Percentiles rank a stretch among this genome's conserved stretches.
Evolutionary conservation across 2,888 invertebrate genomes (phyloP).

Genomic region (Gymnocheta viridis): DNA sequence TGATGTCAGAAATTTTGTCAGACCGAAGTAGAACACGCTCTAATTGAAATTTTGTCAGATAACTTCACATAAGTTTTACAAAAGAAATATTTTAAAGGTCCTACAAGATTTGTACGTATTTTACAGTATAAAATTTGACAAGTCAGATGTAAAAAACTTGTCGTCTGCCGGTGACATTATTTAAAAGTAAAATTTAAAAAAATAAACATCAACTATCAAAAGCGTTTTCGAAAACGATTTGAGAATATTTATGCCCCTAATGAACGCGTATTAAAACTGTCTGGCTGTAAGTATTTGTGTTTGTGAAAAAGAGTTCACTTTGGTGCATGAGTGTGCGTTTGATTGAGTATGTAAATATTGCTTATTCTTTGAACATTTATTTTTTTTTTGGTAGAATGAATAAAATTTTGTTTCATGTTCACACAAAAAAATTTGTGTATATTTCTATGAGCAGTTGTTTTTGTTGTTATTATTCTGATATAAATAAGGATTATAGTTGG

Average conservation of each 20-base stretch:
- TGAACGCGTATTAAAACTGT: neutral
- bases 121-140: too few species aligned
- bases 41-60: too few species aligned
- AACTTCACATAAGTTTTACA: too few species aligned
- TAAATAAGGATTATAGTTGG: slow-evolving; percentile 77
- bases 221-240: neutral
- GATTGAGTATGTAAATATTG: slow-evolving; percentile 18
- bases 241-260: neutral
- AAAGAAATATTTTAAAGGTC: too few species aligned
- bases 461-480: slow-evolving; percentile 50
- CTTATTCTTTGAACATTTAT: neutral
- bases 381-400: slow-evolving; percentile 5
- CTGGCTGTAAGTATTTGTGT: neutral
- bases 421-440: slow-evolving; percentile 1
- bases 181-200: too few species aligned
- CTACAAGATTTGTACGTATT: too few species aligned
- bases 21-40: too few species aligned
- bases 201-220: too few species aligned
- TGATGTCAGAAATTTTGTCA: too few species aligned
- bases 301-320: neutral
- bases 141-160: too few species aligned
- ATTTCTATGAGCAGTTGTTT: slow-evolving; percentile 19
- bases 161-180: too few species aligned
- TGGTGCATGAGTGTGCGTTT: neutral
- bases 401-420: neutral